Evolutionary conservation across 2,797 vertebrate genomes (phyloP).

Genomic region (Sebastiscus albofasciatus): DNA sequence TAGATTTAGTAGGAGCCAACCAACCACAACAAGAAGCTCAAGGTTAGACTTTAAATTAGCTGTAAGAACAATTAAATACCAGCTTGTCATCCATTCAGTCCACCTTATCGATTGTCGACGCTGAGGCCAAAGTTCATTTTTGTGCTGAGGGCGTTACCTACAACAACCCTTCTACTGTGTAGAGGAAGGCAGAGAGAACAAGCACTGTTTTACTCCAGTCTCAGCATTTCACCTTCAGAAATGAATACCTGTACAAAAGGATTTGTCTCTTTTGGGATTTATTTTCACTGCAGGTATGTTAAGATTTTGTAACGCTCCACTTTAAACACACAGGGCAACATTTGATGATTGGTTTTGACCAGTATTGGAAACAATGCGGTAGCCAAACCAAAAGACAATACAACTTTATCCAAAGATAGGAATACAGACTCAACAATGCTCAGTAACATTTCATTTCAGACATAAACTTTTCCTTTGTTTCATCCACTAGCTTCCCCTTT

Average conservation of each 20-base stretch:
- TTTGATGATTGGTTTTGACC: neutral
- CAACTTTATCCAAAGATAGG: neutral
- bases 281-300: constrained; percentile 20
- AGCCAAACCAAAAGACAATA: neutral
- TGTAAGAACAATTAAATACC: neutral
- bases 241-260: neutral
- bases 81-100: constrained; percentile 2
- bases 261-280: neutral
- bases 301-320: neutral
- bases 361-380: neutral
- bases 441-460: neutral
- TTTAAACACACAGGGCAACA: neutral
- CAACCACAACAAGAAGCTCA: neutral
- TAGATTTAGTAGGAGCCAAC: neutral
- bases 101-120: constrained; percentile 34
- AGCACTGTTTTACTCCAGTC: neutral
- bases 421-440: neutral
- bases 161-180: neutral
- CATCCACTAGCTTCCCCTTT: neutral
- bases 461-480: neutral
- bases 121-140: constrained; percentile 51
- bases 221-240: neutral
- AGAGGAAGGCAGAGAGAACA: neutral
- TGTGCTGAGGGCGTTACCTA: constrained; percentile 54
- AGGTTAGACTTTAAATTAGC: neutral